These are phyloP conservation scores for Pionites leucogaster DNA, from an alignment of 2,113 vertebrate genomes.

Conservation along the genomic window DNA sequence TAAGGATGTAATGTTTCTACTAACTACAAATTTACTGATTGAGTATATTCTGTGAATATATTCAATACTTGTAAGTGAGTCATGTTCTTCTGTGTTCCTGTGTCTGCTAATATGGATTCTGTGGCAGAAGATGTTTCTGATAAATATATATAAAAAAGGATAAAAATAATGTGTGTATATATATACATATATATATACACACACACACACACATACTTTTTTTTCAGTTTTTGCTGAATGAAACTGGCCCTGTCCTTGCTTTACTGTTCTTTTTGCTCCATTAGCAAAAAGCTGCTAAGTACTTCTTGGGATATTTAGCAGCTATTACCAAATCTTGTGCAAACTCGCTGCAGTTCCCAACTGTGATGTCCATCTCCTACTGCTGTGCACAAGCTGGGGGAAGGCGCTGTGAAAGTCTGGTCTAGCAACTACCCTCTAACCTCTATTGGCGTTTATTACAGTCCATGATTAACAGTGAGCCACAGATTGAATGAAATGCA, in stretches of 20 bases:
- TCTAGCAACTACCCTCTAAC: not conserved
- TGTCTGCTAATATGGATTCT: not conserved
- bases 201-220: too few relatives aligned
- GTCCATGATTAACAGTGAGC: not conserved
- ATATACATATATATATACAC: too few relatives aligned
- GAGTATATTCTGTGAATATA: not conserved
- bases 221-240: not conserved
- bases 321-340: not conserved
- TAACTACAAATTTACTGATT: not conserved
- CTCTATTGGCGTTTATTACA: not conserved
- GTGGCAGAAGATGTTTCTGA: not conserved
- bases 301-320: not conserved
- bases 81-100: not conserved
- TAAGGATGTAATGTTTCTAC: not conserved
- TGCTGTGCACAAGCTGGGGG: not conserved
- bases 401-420: not conserved
- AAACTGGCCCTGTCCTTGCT: not conserved
- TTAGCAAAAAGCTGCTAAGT: not conserved
- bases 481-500: not conserved
- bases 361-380: not conserved
- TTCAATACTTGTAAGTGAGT: not conserved
- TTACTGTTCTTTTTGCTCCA: not conserved
- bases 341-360: not conserved
- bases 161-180: not conserved
- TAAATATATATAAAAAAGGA: not conserved